Evolutionary conservation across 2,113 vertebrate species (phyloP).

Genomic region (Falco punctatus): DNA sequence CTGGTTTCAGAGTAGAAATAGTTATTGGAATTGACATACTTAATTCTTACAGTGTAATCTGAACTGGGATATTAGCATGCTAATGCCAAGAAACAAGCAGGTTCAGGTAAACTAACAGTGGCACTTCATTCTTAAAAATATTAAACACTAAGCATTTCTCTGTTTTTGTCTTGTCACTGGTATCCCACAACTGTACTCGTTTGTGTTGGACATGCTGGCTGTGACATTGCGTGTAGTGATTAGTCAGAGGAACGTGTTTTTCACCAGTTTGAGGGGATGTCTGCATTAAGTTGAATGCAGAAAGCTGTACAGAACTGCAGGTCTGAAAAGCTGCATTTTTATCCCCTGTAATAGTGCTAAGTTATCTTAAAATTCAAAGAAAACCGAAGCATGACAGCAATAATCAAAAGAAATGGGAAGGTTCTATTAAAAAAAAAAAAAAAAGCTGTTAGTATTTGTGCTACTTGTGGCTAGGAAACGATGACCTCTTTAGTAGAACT

Average conservation of each 20-base stretch:
- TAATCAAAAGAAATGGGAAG: background rate
- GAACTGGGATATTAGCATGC: background rate
- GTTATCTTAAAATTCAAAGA: background rate
- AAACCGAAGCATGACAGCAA: background rate
- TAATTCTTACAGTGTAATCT: background rate
- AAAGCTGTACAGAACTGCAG: background rate
- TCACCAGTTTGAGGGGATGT: background rate
- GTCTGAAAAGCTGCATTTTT: background rate
- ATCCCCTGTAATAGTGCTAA: background rate
- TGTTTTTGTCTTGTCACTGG: background rate
- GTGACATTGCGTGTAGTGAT: background rate
- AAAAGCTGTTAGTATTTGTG: background rate
- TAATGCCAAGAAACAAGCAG: background rate
- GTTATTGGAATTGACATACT: background rate
- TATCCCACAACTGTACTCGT: background rate
- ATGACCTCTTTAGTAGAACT: background rate
- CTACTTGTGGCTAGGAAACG: background rate
- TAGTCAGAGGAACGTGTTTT: background rate
- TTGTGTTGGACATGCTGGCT: rapidly evolving
- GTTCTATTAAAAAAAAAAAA: background rate
- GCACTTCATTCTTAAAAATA: background rate
- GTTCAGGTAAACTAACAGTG: background rate
- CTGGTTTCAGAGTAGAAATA: background rate
- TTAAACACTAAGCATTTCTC: rapidly evolving
- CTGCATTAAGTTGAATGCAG: background rate